These are phyloP conservation scores for Leucophenga maculata DNA, from an alignment of 2,888 invertebrate genomes.

Conservation along the genomic window DNA sequence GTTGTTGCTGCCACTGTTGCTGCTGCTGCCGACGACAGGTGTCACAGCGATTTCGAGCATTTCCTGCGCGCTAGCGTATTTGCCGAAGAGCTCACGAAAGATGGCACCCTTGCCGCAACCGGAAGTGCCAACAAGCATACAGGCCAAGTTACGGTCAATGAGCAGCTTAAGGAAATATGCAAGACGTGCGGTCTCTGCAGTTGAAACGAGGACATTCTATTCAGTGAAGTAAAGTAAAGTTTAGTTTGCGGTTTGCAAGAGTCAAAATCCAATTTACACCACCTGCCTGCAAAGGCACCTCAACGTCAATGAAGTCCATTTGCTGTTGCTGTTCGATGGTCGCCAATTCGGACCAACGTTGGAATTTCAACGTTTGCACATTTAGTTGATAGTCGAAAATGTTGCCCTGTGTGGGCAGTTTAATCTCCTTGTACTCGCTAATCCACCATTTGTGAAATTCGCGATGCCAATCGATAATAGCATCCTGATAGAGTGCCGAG, in stretches of 20 bases:
- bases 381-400: slow-evolving; percentile 95
- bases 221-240: neutral
- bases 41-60: slow-evolving; percentile 76
- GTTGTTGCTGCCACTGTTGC: slow-evolving; percentile 78
- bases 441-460: slow-evolving; percentile 98
- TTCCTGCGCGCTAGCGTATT: slow-evolving; percentile 58
- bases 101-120: slow-evolving; percentile 95
- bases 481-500: slow-evolving; percentile 90
- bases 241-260: neutral
- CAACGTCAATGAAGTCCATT: slow-evolving; percentile 76
- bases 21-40: slow-evolving; percentile 76
- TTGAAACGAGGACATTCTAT: slow-evolving; percentile 87
- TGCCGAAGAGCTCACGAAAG: slow-evolving; percentile 79
- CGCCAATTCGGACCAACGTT: slow-evolving; percentile 86
- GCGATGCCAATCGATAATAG: slow-evolving; percentile 90
- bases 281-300: slow-evolving; percentile 86
- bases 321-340: slow-evolving; percentile 81
- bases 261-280: neutral
- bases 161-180: slow-evolving; percentile 91
- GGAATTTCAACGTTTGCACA: slow-evolving; percentile 85
- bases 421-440: slow-evolving; percentile 92
- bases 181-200: slow-evolving; percentile 89
- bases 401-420: slow-evolving; percentile 86
- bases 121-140: slow-evolving; percentile 92
- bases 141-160: slow-evolving; percentile 83